These are phyloP conservation scores for Regulus satrapa DNA, from an alignment of 2,113 vertebrate genomes.

Conservation along the genomic window DNA sequence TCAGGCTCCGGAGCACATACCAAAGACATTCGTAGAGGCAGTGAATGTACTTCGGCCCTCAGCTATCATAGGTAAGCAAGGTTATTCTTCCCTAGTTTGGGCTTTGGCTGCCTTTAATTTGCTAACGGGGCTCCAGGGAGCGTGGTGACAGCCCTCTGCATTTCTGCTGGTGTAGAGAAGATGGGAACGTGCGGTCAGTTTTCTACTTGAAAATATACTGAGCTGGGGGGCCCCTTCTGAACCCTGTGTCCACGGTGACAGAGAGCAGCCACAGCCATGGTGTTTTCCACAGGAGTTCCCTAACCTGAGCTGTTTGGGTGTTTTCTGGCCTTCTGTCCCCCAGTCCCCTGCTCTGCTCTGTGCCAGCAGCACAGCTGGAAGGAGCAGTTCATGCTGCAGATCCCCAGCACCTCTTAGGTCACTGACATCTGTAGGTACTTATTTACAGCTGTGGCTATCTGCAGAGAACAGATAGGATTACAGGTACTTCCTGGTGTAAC, in stretches of 20 bases:
- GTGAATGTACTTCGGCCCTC: conserved; percentile 88
- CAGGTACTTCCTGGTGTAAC: neutral
- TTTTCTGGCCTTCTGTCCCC: neutral
- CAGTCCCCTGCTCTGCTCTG: neutral
- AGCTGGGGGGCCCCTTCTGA: neutral
- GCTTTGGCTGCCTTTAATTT: neutral
- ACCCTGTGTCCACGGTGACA: neutral
- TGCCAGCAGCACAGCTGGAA: neutral
- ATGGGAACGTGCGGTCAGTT: neutral
- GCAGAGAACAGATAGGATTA: neutral
- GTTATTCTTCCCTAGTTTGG: fast-evolving
- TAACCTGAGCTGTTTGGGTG: fast-evolving
- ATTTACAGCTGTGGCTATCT: neutral
- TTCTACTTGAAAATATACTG: fast-evolving
- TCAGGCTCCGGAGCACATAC: conserved; percentile 70
- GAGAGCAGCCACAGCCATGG: neutral
- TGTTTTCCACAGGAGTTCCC: neutral
- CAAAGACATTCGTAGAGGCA: conserved; percentile 86
- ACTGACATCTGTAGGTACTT: neutral
- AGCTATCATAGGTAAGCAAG: conserved; percentile 87
- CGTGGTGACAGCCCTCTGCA: neutral
- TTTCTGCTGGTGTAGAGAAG: neutral
- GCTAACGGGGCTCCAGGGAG: fast-evolving
- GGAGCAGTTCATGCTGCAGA: neutral
- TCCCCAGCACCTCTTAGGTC: neutral